Evolutionary conservation across 2,888 invertebrate genomes (phyloP).

Genomic region (Amiota minor): DNA sequence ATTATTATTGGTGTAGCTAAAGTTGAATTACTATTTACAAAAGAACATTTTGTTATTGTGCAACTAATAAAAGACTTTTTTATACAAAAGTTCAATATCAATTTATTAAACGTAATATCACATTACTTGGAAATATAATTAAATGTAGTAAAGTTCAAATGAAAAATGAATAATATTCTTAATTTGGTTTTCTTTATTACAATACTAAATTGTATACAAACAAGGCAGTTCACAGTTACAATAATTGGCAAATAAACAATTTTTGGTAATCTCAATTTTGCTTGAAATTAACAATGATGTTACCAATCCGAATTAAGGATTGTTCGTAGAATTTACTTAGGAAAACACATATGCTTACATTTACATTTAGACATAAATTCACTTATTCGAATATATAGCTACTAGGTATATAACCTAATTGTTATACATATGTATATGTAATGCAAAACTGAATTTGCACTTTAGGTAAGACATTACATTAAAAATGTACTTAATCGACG

Average conservation of each 20-base stretch:
- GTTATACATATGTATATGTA: conserved; percentile 16
- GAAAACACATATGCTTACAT: conserved; percentile 22
- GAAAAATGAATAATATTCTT: background rate
- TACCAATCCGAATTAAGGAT: background rate
- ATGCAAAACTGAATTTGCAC: no score
- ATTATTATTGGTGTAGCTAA: no score
- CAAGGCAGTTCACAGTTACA: conserved; percentile 23
- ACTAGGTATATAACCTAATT: no score
- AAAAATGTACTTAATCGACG: no score
- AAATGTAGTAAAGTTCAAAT: background rate
- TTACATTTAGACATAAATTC: no score
- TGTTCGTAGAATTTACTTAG: conserved; percentile 40
- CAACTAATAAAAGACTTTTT: no score
- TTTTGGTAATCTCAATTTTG: conserved; percentile 64
- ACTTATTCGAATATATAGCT: no score
- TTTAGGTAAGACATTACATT: no score
- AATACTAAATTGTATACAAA: conserved; percentile 39
- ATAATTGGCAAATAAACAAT: conserved; percentile 42
- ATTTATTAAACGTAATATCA: conserved; percentile 63
- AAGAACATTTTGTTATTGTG: no score
- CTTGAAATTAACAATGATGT: background rate
- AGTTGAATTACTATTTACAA: no score
- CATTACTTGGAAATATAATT: conserved; percentile 51
- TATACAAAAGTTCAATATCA: conserved; percentile 38
- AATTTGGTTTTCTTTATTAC: conserved; percentile 14